phyloP scores from a whole-genome alignment of 1,140 invertebrate genomes.

The Scaptomyza hsui region DNA sequence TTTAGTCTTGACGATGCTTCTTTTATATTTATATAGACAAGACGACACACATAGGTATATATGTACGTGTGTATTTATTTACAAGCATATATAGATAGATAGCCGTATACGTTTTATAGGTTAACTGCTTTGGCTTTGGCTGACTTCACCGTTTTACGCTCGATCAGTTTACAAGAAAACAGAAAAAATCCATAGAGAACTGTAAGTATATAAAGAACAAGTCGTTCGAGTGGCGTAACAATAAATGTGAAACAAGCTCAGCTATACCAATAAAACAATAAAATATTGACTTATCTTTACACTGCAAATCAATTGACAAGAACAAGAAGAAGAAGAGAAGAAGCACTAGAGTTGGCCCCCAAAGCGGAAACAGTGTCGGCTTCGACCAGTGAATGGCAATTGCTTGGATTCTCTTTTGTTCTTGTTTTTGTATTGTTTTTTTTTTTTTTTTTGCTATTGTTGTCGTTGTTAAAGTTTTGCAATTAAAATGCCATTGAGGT shows the following conservation, averaged over 20 bases:
- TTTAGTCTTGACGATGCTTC: constrained; percentile 28
- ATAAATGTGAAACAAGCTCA: constrained; percentile 55
- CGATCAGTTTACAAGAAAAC: constrained; percentile 48
- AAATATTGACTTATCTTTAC: constrained; percentile 57
- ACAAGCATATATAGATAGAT: constrained; percentile 30
- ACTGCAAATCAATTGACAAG: constrained; percentile 55
- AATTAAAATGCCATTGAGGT: constrained; percentile 72
- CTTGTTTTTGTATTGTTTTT: too few species aligned
- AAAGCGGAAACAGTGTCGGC: constrained; percentile 45
- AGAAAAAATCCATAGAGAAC: constrained; percentile 26
- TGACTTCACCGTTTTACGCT: constrained; percentile 73
- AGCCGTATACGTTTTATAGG: constrained; percentile 59
- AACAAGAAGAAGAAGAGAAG: neutral
- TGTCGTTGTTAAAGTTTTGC: constrained; percentile 59
- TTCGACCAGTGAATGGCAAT: constrained; percentile 35
- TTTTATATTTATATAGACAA: constrained; percentile 35
- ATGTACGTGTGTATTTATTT: constrained; percentile 23
- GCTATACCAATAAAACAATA: constrained; percentile 53
- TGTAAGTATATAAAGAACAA: constrained; percentile 11
- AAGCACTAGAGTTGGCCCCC: constrained; percentile 15
- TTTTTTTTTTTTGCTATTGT: constrained; percentile 24
- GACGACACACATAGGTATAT: constrained; percentile 23
- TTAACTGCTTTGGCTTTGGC: constrained; percentile 72
- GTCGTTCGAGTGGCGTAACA: constrained; percentile 45
- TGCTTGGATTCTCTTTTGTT: neutral